Conservation (phyloP, 1,140 invertebrate genomes). For the Dryas iulia region DNA sequence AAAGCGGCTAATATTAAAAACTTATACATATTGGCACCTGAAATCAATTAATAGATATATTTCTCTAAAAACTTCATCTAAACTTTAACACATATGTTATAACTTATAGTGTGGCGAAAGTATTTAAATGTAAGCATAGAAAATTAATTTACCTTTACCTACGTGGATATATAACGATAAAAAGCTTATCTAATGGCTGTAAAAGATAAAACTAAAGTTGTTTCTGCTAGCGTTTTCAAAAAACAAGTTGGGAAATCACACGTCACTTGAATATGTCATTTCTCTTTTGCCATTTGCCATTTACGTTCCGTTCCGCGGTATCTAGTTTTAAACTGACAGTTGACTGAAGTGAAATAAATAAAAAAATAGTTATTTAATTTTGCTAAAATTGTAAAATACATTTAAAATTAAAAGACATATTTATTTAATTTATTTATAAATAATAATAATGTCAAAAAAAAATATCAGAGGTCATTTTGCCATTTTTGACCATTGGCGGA, state of each 20-base stretch:
- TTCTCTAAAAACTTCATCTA: not conserved
- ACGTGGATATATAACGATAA: slow-evolving; percentile 49
- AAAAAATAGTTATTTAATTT: too few species aligned
- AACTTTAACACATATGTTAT: not conserved
- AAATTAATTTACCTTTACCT: slow-evolving; percentile 27
- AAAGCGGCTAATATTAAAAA: slow-evolving; percentile 53
- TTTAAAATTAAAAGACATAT: too few species aligned
- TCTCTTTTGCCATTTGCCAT: not conserved
- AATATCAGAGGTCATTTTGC: too few species aligned
- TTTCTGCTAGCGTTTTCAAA: slow-evolving; percentile 56
- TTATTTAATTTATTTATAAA: too few species aligned
- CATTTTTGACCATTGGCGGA: too few species aligned
- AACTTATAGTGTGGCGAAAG: not conserved
- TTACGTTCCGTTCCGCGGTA: slow-evolving; percentile 14
- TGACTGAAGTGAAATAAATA: not conserved
- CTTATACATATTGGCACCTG: slow-evolving; percentile 54
- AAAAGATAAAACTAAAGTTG: slow-evolving; percentile 45
- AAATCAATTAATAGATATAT: slow-evolving; percentile 22
- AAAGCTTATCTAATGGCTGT: slow-evolving; percentile 48
- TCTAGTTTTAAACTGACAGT: not conserved
- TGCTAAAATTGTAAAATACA: too few species aligned
- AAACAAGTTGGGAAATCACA: slow-evolving; percentile 32
- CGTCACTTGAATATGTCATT: slow-evolving; percentile 31
- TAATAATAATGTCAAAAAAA: too few species aligned
- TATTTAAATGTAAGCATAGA: slow-evolving; percentile 4